These are phyloP conservation scores for Odocoileus hemionus DNA, from an alignment of 2,113 vertebrate genomes.

Conservation along the genomic window DNA sequence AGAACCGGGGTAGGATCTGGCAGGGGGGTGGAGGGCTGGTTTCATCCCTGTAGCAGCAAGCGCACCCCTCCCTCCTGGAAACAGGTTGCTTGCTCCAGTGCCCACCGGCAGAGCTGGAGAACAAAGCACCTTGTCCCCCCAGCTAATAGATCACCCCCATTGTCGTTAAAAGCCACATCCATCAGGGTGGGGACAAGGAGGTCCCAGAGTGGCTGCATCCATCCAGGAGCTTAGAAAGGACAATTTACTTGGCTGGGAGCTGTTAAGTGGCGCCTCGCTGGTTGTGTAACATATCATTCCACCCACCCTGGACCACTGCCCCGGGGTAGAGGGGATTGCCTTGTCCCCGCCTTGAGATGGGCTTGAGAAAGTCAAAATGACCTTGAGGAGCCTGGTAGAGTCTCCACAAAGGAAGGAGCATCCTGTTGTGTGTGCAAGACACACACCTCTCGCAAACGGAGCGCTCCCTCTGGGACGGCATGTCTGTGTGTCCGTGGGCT, in stretches of 20 bases:
- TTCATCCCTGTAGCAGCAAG: constrained; percentile 42
- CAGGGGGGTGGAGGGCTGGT: background rate
- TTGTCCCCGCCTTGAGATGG: accelerated
- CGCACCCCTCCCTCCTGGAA: background rate
- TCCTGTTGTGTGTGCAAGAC: background rate
- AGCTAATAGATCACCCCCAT: background rate
- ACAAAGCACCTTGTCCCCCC: constrained; percentile 26
- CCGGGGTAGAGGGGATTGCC: background rate
- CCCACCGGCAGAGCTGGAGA: background rate
- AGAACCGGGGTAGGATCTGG: constrained; percentile 44
- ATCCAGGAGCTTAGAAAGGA: background rate
- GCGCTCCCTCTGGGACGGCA: accelerated
- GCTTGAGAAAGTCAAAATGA: background rate
- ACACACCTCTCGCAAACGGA: background rate
- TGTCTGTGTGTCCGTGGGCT: accelerated
- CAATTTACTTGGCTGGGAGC: background rate
- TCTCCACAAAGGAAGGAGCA: background rate
- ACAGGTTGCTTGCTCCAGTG: background rate
- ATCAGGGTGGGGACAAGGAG: constrained; percentile 14
- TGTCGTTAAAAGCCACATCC: constrained; percentile 48
- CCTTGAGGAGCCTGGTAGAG: background rate
- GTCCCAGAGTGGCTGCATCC: constrained; percentile 10
- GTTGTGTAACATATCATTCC: background rate
- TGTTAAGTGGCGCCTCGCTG: accelerated
- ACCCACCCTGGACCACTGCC: background rate